Conservation (phyloP, 2,888 invertebrate genomes). For the Sinelater perroti region DNA sequence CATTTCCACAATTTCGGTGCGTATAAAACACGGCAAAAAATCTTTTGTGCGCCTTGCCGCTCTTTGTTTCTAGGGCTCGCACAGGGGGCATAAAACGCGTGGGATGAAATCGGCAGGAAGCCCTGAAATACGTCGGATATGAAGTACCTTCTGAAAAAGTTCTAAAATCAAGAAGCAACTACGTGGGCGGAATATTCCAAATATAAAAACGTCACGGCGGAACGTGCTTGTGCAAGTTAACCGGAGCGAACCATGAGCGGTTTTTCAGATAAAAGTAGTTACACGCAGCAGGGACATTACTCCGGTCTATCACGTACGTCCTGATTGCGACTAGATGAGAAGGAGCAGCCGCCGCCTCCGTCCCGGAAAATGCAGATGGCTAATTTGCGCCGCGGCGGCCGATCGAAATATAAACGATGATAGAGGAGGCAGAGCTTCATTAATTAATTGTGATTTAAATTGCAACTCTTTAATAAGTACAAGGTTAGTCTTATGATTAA, state of each 20-base stretch:
- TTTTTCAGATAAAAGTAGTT: constrained; percentile 38
- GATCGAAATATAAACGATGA: too few relatives aligned
- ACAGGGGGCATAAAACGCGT: constrained; percentile 14
- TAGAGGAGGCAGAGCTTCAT: too few relatives aligned
- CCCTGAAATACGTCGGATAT: constrained; percentile 37
- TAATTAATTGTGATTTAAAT: too few relatives aligned
- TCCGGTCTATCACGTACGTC: constrained; percentile 30
- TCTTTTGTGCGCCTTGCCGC: background rate
- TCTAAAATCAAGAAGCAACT: constrained; percentile 39
- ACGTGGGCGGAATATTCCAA: constrained; percentile 45
- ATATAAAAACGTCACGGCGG: constrained; percentile 45
- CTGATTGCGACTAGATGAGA: constrained; percentile 29
- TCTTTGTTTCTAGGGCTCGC: constrained; percentile 4
- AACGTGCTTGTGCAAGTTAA: constrained; percentile 42
- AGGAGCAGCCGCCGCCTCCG: constrained; percentile 19
- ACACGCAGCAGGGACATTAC: constrained; percentile 29
- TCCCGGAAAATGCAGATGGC: constrained; percentile 32
- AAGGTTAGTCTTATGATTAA: too few relatives aligned
- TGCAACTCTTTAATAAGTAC: too few relatives aligned
- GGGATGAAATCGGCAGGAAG: constrained; percentile 31
- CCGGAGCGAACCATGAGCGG: constrained; percentile 38
- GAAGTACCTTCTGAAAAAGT: constrained; percentile 37
- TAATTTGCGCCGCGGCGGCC: constrained; percentile 33
- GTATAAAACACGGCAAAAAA: too few relatives aligned
- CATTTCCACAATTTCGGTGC: too few relatives aligned